These are phyloP conservation scores for Tetrao urogallus DNA, from an alignment of 2,113 vertebrate species.

Conservation along the genomic window DNA sequence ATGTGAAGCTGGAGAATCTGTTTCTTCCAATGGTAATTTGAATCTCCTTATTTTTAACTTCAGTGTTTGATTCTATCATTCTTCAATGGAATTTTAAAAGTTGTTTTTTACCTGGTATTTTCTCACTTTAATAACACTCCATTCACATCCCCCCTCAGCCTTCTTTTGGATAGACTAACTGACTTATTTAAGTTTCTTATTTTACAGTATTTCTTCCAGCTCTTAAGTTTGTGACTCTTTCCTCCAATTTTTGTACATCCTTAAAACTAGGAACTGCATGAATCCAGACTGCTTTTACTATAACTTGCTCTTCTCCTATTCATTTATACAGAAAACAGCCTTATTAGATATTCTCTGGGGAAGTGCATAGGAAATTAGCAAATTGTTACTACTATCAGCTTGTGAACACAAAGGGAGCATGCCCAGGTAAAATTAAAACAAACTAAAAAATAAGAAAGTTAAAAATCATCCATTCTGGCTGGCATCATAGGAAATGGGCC, in stretches of 20 bases:
- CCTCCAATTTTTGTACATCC: not conserved
- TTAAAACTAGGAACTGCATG: not conserved
- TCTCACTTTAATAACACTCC: not conserved
- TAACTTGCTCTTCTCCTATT: not conserved
- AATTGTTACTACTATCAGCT: not conserved
- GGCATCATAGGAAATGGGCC: not conserved
- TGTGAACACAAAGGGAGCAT: not conserved
- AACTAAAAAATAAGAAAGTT: not conserved
- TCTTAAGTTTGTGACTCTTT: not conserved
- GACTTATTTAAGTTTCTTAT: not conserved
- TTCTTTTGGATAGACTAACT: not conserved
- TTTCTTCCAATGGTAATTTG: not conserved
- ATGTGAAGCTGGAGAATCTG: not conserved
- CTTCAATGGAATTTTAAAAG: not conserved
- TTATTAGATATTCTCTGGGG: not conserved
- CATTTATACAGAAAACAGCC: not conserved
- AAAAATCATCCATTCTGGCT: not conserved
- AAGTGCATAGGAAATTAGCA: not conserved
- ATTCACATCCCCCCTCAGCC: not conserved
- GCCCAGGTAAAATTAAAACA: not conserved
- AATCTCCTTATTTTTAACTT: not conserved
- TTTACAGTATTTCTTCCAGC: not conserved
- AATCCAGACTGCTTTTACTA: not conserved
- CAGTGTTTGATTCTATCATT: not conserved
- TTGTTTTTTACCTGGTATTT: not conserved